phyloP scores from a whole-genome alignment of 2,888 invertebrate genomes.

The Eristalinus sepulchralis region DNA sequence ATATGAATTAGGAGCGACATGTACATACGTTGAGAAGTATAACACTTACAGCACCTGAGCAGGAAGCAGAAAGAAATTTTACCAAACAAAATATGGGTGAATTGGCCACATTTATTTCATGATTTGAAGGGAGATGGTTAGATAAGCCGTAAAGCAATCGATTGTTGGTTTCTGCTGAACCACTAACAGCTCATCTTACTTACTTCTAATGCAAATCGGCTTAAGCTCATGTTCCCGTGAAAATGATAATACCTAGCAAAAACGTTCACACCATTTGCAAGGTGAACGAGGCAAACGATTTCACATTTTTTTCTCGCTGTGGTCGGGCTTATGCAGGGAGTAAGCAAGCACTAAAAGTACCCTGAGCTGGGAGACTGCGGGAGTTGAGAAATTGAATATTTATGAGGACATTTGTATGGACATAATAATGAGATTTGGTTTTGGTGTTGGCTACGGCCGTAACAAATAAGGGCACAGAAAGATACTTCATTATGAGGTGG shows the following conservation, averaged over 20 bases:
- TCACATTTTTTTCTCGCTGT: neutral
- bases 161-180: conserved; percentile 38
- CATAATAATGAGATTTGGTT: conserved; percentile 34
- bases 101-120: conserved; percentile 31
- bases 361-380: neutral
- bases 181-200: conserved; percentile 21
- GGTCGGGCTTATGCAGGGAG: neutral
- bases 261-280: conserved; percentile 34
- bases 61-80: neutral
- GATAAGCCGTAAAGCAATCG: conserved; percentile 33
- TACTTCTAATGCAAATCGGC: conserved; percentile 34
- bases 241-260: conserved; percentile 50
- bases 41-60: neutral
- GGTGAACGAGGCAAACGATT: neutral
- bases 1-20: conserved; percentile 20
- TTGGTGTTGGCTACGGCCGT: neutral
- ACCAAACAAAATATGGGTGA: neutral
- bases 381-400: conserved; percentile 49
- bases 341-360: neutral
- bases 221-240: conserved; percentile 41
- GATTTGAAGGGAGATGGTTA: conserved; percentile 25
- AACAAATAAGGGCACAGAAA: conserved; percentile 10
- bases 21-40: neutral
- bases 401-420: conserved; percentile 55
- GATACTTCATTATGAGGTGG: conserved; percentile 2